Evolutionary conservation across 2,888 invertebrate genomes (phyloP).

Genomic region (Eupithecia pulchellata): DNA sequence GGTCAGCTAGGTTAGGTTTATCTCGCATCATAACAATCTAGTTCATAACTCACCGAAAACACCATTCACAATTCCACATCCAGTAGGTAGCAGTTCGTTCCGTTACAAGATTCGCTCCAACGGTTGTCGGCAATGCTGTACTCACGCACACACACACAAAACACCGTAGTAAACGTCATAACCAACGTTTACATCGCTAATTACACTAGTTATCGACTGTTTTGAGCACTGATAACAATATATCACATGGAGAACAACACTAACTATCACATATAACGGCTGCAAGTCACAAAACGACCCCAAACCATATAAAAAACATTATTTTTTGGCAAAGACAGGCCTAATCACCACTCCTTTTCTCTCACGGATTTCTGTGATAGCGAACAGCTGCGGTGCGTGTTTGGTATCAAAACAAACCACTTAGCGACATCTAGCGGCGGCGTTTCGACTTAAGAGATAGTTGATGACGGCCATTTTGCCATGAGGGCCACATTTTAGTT

Average conservation of each 20-base stretch:
- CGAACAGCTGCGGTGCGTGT: conserved; percentile 83
- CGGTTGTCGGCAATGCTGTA: conserved; percentile 79
- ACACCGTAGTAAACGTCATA: conserved; percentile 82
- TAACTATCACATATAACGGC: conserved; percentile 63
- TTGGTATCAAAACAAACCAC: conserved; percentile 80
- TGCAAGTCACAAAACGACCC: conserved; percentile 63
- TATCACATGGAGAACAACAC: conserved; percentile 66
- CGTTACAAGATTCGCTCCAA: conserved; percentile 83
- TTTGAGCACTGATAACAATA: conserved; percentile 70
- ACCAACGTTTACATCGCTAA: conserved; percentile 79
- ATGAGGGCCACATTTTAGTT: conserved; percentile 20
- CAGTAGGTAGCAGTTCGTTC: conserved; percentile 69
- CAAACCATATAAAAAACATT: conserved; percentile 79
- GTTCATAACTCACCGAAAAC: conserved; percentile 73
- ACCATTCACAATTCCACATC: conserved; percentile 61
- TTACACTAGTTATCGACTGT: conserved; percentile 72
- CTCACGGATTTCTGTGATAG: conserved; percentile 84
- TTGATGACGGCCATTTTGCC: conserved; percentile 20
- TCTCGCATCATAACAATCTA: conserved; percentile 64
- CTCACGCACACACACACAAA: conserved; percentile 75
- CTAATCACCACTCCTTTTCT: conserved; percentile 86
- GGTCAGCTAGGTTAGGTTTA: conserved; percentile 65
- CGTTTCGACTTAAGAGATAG: neutral
- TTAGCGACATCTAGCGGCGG: conserved; percentile 65
- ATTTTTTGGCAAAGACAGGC: conserved; percentile 77